Conservation (phyloP, 2,888 invertebrate genomes). For the Ametastegia equiseti region DNA sequence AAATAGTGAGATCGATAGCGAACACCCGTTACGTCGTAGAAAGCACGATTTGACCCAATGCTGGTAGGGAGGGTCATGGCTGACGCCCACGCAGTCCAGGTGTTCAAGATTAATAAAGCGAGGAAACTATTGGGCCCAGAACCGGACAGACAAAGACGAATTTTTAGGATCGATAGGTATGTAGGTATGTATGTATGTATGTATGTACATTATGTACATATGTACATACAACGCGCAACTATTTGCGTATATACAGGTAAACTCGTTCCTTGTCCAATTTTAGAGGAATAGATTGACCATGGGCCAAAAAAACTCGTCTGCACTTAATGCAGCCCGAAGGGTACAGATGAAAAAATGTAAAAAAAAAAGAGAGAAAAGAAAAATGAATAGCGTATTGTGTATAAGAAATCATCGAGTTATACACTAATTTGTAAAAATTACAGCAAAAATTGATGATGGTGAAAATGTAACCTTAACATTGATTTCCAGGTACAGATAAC, state of each 20-base stretch:
- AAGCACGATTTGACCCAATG: slow-evolving; percentile 55
- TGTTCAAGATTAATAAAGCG: slow-evolving; percentile 61
- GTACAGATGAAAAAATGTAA: neutral
- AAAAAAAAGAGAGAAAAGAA: neutral
- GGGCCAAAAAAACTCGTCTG: neutral
- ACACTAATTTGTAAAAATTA: no score
- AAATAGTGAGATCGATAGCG: neutral
- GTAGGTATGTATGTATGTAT: neutral
- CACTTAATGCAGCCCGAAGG: neutral
- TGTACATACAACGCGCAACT: neutral
- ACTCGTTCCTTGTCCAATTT: neutral
- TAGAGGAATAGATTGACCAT: neutral
- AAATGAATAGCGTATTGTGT: no score
- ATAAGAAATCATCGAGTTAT: no score
- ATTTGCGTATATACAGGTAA: neutral
- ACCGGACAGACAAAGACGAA: slow-evolving; percentile 26
- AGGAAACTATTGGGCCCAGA: slow-evolving; percentile 47
- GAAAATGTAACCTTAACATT: no score
- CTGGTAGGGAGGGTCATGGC: slow-evolving; percentile 54
- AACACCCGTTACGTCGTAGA: slow-evolving; percentile 55
- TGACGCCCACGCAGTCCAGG: slow-evolving; percentile 57
- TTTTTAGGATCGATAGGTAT: slow-evolving; percentile 27
- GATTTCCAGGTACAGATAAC: no score
- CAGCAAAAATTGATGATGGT: no score
- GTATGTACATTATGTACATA: neutral